Evolutionary conservation across 2,113 vertebrate species (phyloP), one percentile per base, ranked within the genome.

Genomic region (Phalacrocorax brasilianus): DNA sequence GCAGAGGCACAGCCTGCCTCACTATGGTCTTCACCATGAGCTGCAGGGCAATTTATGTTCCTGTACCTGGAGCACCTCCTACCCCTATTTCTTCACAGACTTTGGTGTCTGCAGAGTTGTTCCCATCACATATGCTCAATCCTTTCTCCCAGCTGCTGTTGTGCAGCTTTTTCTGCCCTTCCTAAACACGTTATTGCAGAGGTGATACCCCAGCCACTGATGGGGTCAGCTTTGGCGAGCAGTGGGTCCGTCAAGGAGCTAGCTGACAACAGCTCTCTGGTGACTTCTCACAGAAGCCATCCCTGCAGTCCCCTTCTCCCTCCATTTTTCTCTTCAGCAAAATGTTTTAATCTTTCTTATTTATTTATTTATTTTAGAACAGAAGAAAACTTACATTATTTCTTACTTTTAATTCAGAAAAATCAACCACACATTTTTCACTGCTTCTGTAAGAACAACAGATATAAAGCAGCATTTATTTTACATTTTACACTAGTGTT

Each of bases 171-270:
- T 76, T 72, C 8, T 5, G 14, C 3, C 14, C 17, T 52, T 65
- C 33, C 71, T 47, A 66, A 40, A 22, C 17, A 66, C 14, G 2
- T 27, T 78, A 27, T 49, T 24, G 3, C 21, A 59, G 33, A 72
- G 21, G 4, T 0, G 2, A 20, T 53, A 17, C 12, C 20, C 47
- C 0, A 0, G 0, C 5, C 1, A 1, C 12, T 72, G 45, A 42
- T 27, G 26, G 15, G 18, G 52, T 84, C 11, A 27, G 8, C 26
- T 32, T 70, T 49, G 17, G 28, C 14, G 40, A 73, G 72, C 2
- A 1, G 6, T 0, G 1, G 24, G 14, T 53, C 40, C 16, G 5
- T 22, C 38, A 38, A n/a, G 42, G 24, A 71, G 26, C 3, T 10
- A 5, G 5, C 5, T 27, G 19, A 19, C 15, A 56, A 5, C 38